Evolutionary conservation across 2,888 invertebrate genomes (phyloP), one percentile per base, ranked within the genome.

Genomic region (Dolichopus griseipennis): DNA sequence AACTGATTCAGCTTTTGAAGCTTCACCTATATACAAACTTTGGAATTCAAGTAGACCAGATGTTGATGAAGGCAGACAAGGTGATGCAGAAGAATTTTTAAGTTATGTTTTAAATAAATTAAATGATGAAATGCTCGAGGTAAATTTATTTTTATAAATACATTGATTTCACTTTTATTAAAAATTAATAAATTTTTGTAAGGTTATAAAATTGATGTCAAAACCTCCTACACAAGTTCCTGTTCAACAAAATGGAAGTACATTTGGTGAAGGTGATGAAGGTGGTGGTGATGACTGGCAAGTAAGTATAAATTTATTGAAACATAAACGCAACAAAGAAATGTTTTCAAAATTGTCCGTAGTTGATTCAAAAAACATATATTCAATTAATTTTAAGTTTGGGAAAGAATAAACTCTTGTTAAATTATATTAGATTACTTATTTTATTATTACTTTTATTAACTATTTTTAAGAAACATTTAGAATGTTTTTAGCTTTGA

Each of bases 81-180:
- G 97, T 78, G 97, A 98, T 82, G 97, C 97, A 0, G 97, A 98
- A 81, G 97, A 98, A 79, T 97, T 97, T 82, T 85, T 97, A 2
- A 92, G 95, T 9, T 94, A 92, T 78, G 85, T 97, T 71, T 85
- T 98, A 33, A 97, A 97, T 82, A 93, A 93, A 34, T 86, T 97
- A 68, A 96, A 97, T 78, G 97, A 97, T 81, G 97, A 98, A 84
- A 96, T 97, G 95, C 85, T 94, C 3, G 93, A 95, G 85, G 91
- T 93, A 75, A 78, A 71, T 64, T 37, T 18, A 6, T 64, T 41
- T 68, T 18, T 20, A 22, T 6, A 34, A 43, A 20, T 34, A 33
- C 22, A 21, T 20, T 61, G 1, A 64, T 66, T 66, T 67, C 62
- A 43, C 34, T 64, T 68, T 69, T 61, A 62, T 27, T n/a, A n/a